Conservation (phyloP, 2,888 invertebrate species). For the Nymphalis polychloros region DNA sequence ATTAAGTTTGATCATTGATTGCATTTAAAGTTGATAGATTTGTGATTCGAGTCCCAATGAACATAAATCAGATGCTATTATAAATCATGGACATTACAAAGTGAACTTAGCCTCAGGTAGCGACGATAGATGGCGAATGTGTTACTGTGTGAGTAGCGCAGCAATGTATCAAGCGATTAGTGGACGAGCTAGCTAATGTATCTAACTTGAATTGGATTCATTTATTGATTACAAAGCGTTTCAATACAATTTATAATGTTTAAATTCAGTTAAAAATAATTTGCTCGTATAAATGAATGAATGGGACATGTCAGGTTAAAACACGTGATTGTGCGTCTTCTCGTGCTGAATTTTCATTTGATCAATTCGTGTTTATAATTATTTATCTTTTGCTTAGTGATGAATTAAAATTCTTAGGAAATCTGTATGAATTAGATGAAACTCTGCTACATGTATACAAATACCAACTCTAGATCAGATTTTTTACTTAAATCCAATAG, state of each 20-base stretch:
- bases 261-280: not conserved
- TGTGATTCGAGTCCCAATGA: not conserved
- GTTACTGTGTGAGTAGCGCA: not conserved
- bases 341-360: too few species aligned
- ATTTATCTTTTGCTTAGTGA: too few species aligned
- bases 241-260: not conserved
- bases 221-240: slow-evolving; percentile 1
- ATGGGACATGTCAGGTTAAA: too few species aligned
- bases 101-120: slow-evolving; percentile 3
- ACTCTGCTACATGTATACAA: too few species aligned
- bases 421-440: too few species aligned
- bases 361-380: too few species aligned
- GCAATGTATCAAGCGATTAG: slow-evolving; percentile 9
- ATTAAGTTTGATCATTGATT: not conserved
- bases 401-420: too few species aligned
- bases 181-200: slow-evolving; percentile 1
- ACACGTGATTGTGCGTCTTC: too few species aligned
- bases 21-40: not conserved
- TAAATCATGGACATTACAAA: slow-evolving; percentile 4
- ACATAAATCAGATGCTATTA: slow-evolving; percentile 1
- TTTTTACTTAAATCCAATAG: too few species aligned
- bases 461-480: too few species aligned
- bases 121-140: not conserved
- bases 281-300: too few species aligned
- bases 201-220: not conserved